phyloP scores from a whole-genome alignment of 2,113 vertebrate species.

The Australoheros scitulus region DNA sequence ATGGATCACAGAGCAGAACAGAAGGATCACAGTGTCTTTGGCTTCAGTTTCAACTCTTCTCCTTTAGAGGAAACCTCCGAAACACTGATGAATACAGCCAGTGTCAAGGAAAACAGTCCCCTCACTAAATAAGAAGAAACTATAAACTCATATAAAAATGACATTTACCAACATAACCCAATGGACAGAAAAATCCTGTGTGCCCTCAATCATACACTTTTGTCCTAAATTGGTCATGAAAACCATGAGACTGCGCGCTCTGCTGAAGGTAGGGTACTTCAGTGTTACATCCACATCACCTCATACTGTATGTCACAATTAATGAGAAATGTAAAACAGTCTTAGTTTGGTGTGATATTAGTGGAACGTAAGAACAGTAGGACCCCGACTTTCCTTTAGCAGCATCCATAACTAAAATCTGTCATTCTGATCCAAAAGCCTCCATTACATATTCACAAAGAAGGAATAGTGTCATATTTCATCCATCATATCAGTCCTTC shows the following conservation, averaged over 20 bases:
- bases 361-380: neutral
- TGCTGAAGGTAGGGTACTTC: neutral
- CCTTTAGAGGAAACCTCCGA: neutral
- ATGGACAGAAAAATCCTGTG: neutral
- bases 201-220: neutral
- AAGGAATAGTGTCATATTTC: neutral
- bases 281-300: neutral
- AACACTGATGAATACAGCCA: neutral
- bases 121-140: neutral
- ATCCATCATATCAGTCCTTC: slow-evolving; percentile 5
- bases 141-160: too few species aligned
- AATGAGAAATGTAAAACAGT: neutral
- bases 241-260: neutral
- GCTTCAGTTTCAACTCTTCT: neutral
- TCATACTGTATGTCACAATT: neutral
- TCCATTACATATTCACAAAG: slow-evolving; percentile 29
- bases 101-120: neutral
- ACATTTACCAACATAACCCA: neutral
- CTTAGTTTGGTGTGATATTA: neutral
- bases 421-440: neutral
- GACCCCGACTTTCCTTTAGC: neutral
- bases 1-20: too few species aligned
- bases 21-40: too few species aligned
- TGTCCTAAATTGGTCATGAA: neutral
- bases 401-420: neutral